These are phyloP conservation scores for Bubo bubo DNA, from an alignment of 2,113 vertebrate genomes.

Conservation along the genomic window DNA sequence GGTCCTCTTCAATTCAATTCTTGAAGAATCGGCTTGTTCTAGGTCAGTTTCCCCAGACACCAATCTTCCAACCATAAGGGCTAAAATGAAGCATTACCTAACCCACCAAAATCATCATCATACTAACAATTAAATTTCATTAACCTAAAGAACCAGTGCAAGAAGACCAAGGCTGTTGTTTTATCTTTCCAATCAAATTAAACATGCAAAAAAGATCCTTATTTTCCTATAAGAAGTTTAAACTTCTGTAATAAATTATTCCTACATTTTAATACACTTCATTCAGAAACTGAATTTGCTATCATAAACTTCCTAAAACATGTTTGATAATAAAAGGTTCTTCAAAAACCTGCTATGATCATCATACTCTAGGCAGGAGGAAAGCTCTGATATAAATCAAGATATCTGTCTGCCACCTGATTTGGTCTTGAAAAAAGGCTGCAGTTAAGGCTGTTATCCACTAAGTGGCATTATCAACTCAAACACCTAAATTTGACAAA, in stretches of 20 bases:
- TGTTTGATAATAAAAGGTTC: not conserved
- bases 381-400: not conserved
- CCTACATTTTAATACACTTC: not conserved
- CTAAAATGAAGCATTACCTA: not conserved
- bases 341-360: not conserved
- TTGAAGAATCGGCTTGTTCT: not conserved
- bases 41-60: not conserved
- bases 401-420: not conserved
- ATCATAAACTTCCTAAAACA: not conserved
- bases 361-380: not conserved
- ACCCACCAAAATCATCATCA: not conserved
- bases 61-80: not conserved
- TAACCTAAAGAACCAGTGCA: not conserved
- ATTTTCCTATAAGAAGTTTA: not conserved
- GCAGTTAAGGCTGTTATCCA: constrained; percentile 66
- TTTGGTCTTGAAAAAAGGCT: not conserved
- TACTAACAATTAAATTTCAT: not conserved
- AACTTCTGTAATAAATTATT: not conserved
- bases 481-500: not conserved
- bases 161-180: not conserved
- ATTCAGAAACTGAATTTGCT: not conserved
- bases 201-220: not conserved
- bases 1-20: not conserved
- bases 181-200: not conserved
- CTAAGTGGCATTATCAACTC: constrained; percentile 67